Evolutionary conservation across 2,797 vertebrate species (phyloP), one percentile per base, ranked within the genome.

Genomic region (Allobates femoralis): DNA sequence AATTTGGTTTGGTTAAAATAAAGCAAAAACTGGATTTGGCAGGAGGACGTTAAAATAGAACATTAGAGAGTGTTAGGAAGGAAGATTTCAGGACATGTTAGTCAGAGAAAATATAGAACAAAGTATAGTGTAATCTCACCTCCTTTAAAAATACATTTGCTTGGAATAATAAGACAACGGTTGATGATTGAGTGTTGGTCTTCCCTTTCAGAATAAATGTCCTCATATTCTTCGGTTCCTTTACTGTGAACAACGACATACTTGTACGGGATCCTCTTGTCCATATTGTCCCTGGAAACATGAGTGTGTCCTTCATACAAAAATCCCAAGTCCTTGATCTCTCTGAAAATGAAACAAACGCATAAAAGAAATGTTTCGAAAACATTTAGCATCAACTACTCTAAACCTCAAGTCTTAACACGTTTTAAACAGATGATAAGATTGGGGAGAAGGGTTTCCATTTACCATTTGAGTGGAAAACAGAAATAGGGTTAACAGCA

Each of bases 191-290:
- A 0, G 0, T 10, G 1, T 0, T 0, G 0, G 0, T 0, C 0
- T 0, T 0, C 0, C 0, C 6, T 34, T 71, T 93, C 7, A 0
- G 0, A 87, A 96, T 98, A 98, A 89, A 99, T 97, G 56, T 90
- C 92, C 87, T 99, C 98, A 6, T 12, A 96, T 0, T 94, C 85
- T 0, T 0, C 64, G 0, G 0, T 0, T 16, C 84, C 89, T 56
- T 67, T 53, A 0, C 0, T 0, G 2, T 0, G 88, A 2, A 41
- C n/a, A n/a, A n/a, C n/a, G 6, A 92, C 18, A 11, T 99, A 99
- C 90, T 99, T 99, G 92, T 99, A 99, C 0, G 96, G 95, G 88
- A 98, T 95, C 0, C 0, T 0, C 23, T 3, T 41, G 14, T 91
- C 0, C 18, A 83, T 0, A 14, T 89, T 74, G 0, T 77, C 0